Conservation (phyloP, 2,113 vertebrate species). For the Solea solea region DNA sequence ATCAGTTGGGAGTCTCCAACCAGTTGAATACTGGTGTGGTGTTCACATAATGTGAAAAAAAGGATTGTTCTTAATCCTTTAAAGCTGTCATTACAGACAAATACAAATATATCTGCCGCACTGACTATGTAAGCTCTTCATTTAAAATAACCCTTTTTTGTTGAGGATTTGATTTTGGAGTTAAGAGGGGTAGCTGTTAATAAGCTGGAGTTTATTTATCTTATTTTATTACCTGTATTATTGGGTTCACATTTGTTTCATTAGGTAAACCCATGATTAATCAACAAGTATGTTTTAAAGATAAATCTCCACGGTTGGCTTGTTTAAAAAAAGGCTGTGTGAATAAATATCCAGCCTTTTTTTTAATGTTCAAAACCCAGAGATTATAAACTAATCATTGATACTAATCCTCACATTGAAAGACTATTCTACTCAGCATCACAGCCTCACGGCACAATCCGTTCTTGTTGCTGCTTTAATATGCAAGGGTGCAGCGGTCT, state of each 20-base stretch:
- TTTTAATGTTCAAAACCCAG: constrained; percentile 50
- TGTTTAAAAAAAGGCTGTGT: constrained; percentile 13
- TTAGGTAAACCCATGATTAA: background rate
- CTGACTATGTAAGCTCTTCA: background rate
- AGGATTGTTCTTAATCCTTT: background rate
- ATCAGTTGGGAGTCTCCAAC: constrained; percentile 35
- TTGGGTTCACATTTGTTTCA: background rate
- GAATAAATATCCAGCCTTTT: constrained; percentile 37
- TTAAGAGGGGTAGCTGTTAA: too few relatives aligned
- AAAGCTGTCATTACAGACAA: constrained; percentile 28
- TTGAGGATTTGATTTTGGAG: too few relatives aligned
- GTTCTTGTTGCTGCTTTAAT: constrained; percentile 39
- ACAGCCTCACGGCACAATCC: constrained; percentile 15
- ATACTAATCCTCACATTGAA: constrained; percentile 56
- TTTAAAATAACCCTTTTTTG: background rate
- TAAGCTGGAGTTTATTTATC: too few relatives aligned
- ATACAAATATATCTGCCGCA: background rate
- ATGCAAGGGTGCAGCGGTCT: constrained; percentile 19
- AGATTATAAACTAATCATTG: constrained; percentile 69
- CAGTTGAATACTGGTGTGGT: constrained; percentile 3
- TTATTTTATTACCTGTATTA: too few relatives aligned
- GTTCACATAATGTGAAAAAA: constrained; percentile 18
- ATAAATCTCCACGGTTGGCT: constrained; percentile 13
- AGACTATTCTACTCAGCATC: constrained; percentile 33
- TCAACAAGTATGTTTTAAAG: constrained; percentile 3